Percentiles rank a stretch among this genome's conserved stretches.
Evolutionary conservation across 2,888 invertebrate species (phyloP).

Genomic region (Acronicta psi): DNA sequence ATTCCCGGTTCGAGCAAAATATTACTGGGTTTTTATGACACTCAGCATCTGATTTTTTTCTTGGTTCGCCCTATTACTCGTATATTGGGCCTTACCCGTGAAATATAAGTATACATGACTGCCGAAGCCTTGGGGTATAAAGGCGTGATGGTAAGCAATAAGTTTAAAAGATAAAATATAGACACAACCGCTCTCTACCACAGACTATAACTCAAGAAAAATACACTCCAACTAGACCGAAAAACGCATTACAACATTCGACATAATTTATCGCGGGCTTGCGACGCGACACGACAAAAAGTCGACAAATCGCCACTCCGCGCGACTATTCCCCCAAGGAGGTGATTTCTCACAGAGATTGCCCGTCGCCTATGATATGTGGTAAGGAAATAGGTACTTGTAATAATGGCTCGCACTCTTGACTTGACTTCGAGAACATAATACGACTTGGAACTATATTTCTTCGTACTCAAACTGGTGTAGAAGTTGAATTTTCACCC

Average conservation of each 20-base stretch:
- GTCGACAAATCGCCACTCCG: conserved; percentile 67
- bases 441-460: conserved; percentile 36
- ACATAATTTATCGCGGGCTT: conserved; percentile 51
- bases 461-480: neutral
- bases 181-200: neutral
- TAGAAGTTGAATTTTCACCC: too few relatives aligned
- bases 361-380: conserved; percentile 49
- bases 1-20: too few relatives aligned
- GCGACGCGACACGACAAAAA: conserved; percentile 62
- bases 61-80: too few relatives aligned
- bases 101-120: too few relatives aligned
- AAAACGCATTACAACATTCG: conserved; percentile 42
- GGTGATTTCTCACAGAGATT: conserved; percentile 62
- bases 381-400: conserved; percentile 49
- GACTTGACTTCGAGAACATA: conserved; percentile 43
- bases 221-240: conserved; percentile 41
- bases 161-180: neutral
- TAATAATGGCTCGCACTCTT: conserved; percentile 39
- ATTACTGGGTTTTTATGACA: too few relatives aligned
- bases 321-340: conserved; percentile 52
- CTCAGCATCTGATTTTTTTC: too few relatives aligned
- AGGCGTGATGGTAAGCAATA: neutral
- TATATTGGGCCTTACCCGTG: too few relatives aligned
- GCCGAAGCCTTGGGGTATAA: conserved; percentile 13
- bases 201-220: conserved; percentile 34